phyloP scores from a whole-genome alignment of 1,140 invertebrate genomes.

The Lutraria rhynchaena region DNA sequence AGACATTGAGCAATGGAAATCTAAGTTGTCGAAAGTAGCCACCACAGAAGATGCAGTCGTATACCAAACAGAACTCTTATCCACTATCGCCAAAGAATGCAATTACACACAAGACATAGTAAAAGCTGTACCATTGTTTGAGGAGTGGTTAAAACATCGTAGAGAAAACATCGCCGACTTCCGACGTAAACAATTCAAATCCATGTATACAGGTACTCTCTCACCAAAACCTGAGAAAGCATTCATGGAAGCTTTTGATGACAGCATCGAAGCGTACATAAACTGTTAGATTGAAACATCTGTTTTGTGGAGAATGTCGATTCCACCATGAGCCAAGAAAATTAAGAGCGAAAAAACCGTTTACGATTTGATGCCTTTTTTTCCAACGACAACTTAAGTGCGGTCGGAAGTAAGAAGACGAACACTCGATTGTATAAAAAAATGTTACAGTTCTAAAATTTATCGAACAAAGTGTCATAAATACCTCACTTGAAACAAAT shows the following conservation, averaged over 20 bases:
- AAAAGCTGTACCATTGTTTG: background rate
- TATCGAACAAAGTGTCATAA: no score
- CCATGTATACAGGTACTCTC: background rate
- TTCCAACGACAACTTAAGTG: no score
- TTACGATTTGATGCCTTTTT: no score
- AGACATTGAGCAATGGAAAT: constrained; percentile 17
- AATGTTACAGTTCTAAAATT: no score
- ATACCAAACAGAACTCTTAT: constrained; percentile 34
- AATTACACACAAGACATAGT: constrained; percentile 1
- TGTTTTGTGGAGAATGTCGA: no score
- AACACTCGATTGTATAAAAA: no score
- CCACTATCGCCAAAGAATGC: background rate
- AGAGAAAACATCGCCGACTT: constrained; percentile 15
- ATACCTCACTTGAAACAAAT: no score
- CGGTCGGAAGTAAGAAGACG: no score
- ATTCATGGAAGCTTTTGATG: constrained; percentile 4
- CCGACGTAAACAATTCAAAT: constrained; percentile 11
- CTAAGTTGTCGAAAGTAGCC: background rate
- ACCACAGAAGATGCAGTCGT: background rate
- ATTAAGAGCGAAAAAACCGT: no score
- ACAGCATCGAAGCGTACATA: background rate
- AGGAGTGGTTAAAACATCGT: constrained; percentile 14
- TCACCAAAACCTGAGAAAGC: background rate
- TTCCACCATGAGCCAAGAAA: no score
- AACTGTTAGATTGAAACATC: no score